Evolutionary conservation across 2,888 invertebrate genomes (phyloP).

Genomic region (Ceratothoa steindachneri): DNA sequence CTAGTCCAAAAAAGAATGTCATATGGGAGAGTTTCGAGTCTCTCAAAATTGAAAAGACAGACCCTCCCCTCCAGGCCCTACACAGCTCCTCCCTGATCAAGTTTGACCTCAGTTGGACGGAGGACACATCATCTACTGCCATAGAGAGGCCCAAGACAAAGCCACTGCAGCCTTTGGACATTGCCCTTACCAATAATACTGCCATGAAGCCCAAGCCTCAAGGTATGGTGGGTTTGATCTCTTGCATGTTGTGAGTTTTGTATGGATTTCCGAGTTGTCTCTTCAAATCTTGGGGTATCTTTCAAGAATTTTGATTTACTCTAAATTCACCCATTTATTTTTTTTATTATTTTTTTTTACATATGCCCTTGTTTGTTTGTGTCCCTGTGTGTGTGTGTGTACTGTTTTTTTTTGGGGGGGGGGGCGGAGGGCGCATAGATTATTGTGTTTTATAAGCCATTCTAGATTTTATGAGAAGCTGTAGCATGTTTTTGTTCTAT

Average conservation of each 20-base stretch:
- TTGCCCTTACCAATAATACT: slow-evolving; percentile 35
- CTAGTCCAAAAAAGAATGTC: slow-evolving; percentile 67
- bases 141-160: slow-evolving; percentile 23
- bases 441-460: too few species aligned
- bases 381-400: too few species aligned
- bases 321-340: too few species aligned
- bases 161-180: slow-evolving; percentile 37
- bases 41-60: slow-evolving; percentile 54
- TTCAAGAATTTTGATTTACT: too few species aligned
- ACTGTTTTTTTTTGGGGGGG: too few species aligned
- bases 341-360: too few species aligned
- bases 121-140: slow-evolving; percentile 56
- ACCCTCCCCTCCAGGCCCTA: background rate
- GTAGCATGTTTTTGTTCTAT: too few species aligned
- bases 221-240: slow-evolving; percentile 25
- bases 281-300: too few species aligned
- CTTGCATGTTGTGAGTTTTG: background rate
- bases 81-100: slow-evolving; percentile 66
- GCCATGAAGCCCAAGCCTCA: slow-evolving; percentile 43
- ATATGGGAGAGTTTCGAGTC: slow-evolving; percentile 66
- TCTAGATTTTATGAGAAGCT: too few species aligned
- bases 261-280: too few species aligned
- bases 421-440: too few species aligned
- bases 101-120: slow-evolving; percentile 78
- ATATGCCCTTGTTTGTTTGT: too few species aligned